Base-by-base conservation (phyloP, 37 sponge, comb jelly and placozoan species). In the Bolinopsis microptera region DNA sequence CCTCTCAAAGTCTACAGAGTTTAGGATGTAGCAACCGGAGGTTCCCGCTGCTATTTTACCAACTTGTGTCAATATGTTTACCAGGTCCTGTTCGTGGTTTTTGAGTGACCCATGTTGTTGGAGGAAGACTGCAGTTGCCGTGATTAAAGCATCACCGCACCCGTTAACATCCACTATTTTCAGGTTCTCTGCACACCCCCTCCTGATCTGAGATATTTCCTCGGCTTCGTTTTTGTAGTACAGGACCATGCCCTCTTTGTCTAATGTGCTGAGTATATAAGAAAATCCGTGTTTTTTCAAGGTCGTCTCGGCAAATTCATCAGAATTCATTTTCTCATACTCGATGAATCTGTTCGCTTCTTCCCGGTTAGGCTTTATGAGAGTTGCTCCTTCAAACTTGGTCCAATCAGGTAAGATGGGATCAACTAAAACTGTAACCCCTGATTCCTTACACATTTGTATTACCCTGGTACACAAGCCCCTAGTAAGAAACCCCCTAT, bases 401-500 rank as follows among this genome's bases (percentile, higher is more conserved):
- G 25, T 28, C 74, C 74, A 70, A 26, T 70, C 74, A n/a, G 74
- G 74, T n/a, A 70, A 22, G 74, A 70, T 70, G 30, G 74, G 74
- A n/a, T 70, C 74, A 1, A 70, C 74, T 70, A 70, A 26, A 70
- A 70, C 74, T 22, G 30, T 28, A 8, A 70, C 74, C 3, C 74
- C 74, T 24, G 74, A 2, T 28, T 70, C 74, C 21, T 22, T 70
- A 70, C 74, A 70, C 16, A 70, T 70, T 22, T 70, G 74, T 70
- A 70, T 70, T 22, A 70, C 74, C 21, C 74, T 22, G 21, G 3
- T 3, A 70, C 74, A 70, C 25, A 70, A n/a, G 21, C 74, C 74
- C 25, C 3, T 3, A 5, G 28, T 70, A 1, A 70, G 26, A 70
- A 70, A 70, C 25, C 74, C 74, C 30, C 74, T 70, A 26, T 70